These are phyloP conservation scores for Thamnophis elegans DNA, from an alignment of 2,797 vertebrate genomes.

Conservation along the genomic window DNA sequence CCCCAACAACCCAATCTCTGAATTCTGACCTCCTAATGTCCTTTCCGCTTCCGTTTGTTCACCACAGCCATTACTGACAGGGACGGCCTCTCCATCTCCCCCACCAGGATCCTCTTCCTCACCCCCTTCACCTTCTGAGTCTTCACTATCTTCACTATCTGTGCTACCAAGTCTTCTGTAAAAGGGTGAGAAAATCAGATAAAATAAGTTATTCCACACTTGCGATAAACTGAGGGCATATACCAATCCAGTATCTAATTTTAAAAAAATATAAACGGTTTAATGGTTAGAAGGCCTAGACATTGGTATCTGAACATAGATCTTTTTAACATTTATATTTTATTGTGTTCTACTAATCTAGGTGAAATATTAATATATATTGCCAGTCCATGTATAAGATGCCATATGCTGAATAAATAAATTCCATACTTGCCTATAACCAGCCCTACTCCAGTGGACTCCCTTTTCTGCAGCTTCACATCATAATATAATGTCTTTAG, in stretches of 20 bases:
- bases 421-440: not conserved
- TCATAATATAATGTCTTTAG: not conserved
- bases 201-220: not conserved
- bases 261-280: too few relatives aligned
- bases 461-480: not conserved
- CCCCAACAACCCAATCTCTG: not conserved
- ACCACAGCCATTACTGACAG: conserved; percentile 15
- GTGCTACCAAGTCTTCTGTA: conserved; percentile 70
- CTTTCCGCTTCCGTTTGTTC: conserved; percentile 22
- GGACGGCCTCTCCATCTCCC: conserved; percentile 28
- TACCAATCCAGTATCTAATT: too few relatives aligned
- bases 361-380: too few relatives aligned
- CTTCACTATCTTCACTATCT: conserved; percentile 69
- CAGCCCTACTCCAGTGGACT: not conserved
- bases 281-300: too few relatives aligned
- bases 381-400: too few relatives aligned
- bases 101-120: conserved; percentile 40
- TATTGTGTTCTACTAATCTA: too few relatives aligned
- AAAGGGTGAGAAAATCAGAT: not conserved
- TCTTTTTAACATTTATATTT: too few relatives aligned
- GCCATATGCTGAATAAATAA: too few relatives aligned
- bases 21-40: conserved; percentile 17
- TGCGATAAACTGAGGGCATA: too few relatives aligned
- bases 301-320: too few relatives aligned
- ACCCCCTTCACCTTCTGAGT: conserved; percentile 56